phyloP scores from a whole-genome alignment of 2,113 vertebrate genomes.

The Phalacrocorax pelagicus region DNA sequence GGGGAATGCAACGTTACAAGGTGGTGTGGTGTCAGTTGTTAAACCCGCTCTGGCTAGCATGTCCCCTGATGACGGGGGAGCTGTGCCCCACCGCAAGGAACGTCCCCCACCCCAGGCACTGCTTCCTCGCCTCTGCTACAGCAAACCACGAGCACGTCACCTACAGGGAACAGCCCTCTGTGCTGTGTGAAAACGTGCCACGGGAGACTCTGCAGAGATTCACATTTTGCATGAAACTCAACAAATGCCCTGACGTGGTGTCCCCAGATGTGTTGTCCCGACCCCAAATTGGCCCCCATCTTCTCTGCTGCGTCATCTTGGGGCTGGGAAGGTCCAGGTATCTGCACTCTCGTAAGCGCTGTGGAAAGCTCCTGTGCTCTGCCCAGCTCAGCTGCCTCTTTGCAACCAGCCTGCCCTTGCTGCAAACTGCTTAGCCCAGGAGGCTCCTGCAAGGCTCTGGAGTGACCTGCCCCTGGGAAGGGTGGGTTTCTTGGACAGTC shows the following conservation, averaged over 20 bases:
- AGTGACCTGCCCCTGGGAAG: not conserved
- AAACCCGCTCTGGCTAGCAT: accelerated
- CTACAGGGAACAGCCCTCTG: not conserved
- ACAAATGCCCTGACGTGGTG: accelerated
- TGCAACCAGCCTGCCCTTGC: not conserved
- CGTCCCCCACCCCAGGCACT: accelerated
- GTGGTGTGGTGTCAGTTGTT: not conserved
- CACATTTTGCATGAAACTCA: not conserved
- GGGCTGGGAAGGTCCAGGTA: not conserved
- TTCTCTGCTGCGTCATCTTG: not conserved
- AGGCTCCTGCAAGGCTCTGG: not conserved
- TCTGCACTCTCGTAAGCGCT: not conserved
- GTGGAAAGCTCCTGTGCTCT: not conserved
- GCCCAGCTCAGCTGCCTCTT: not conserved
- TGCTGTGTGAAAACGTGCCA: accelerated
- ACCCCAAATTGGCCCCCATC: not conserved
- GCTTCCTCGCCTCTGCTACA: not conserved
- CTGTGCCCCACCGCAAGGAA: not conserved
- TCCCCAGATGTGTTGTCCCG: not conserved
- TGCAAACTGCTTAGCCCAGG: not conserved
- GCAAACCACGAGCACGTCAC: not conserved
- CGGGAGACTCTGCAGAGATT: not conserved
- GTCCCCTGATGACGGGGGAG: not conserved
- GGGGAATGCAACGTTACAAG: not conserved
- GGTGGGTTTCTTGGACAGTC: not conserved